Conservation (phyloP, 2,888 invertebrate genomes). For the Dorcus hopei region DNA sequence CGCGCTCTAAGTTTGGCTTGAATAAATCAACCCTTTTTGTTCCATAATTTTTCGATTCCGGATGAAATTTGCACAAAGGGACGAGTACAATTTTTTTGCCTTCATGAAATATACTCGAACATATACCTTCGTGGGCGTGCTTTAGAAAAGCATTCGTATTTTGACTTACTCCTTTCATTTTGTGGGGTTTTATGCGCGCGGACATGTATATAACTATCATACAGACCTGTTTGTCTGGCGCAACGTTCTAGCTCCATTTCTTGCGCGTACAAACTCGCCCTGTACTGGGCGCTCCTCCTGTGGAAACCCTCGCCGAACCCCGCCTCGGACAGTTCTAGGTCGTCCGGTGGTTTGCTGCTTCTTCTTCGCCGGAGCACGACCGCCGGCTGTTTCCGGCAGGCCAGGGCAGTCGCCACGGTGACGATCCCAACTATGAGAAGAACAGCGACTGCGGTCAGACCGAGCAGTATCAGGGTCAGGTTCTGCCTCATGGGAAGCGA, state of each 20-base stretch:
- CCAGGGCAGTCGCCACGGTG: constrained; percentile 41
- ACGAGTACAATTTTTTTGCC: too few species aligned
- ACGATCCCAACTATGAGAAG: constrained; percentile 45
- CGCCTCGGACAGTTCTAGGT: constrained; percentile 45
- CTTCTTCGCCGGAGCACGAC: constrained; percentile 33
- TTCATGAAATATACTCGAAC: too few species aligned
- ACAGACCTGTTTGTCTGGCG: constrained; percentile 18
- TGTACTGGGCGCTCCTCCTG: constrained; percentile 45
- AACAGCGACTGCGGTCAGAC: constrained; percentile 41
- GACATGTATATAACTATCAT: background rate
- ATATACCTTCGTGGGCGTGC: too few species aligned
- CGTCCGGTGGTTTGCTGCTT: constrained; percentile 42
- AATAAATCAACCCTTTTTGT: too few species aligned
- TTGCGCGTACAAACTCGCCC: constrained; percentile 46
- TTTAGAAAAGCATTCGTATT: too few species aligned
- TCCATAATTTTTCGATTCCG: too few species aligned
- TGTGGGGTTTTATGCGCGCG: too few species aligned
- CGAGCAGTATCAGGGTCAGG: constrained; percentile 45
- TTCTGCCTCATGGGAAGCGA: constrained; percentile 30
- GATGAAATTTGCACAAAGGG: too few species aligned
- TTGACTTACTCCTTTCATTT: too few species aligned
- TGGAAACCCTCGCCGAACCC: constrained; percentile 49
- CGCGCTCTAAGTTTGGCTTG: too few species aligned
- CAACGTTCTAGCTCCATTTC: constrained; percentile 38
- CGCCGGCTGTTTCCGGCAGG: constrained; percentile 39